phyloP scores from a whole-genome alignment of 1,140 invertebrate genomes.

The Gonatopus flavifemur region DNA sequence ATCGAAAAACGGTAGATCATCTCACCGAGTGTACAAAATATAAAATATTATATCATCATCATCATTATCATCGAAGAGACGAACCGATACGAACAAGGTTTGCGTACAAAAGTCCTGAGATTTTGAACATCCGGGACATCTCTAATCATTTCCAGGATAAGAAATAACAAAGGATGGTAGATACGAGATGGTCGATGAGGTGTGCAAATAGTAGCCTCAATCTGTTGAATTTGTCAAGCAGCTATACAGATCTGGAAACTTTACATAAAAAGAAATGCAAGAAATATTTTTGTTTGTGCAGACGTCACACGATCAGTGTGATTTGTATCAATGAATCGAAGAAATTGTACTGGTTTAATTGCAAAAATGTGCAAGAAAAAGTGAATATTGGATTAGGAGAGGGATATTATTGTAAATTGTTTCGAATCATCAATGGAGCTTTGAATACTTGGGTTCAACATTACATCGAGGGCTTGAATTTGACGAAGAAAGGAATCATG shows the following conservation, averaged over 20 bases:
- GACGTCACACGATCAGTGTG: slow-evolving; percentile 52
- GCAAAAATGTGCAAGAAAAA: slow-evolving; percentile 51
- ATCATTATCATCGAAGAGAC: too few relatives aligned
- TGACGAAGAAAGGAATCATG: slow-evolving; percentile 45
- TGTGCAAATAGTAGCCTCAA: slow-evolving; percentile 44
- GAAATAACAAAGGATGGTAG: slow-evolving; percentile 51
- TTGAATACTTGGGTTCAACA: slow-evolving; percentile 47
- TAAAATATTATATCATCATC: too few relatives aligned
- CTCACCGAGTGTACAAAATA: too few relatives aligned
- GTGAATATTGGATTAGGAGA: slow-evolving; percentile 46
- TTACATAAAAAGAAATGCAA: slow-evolving; percentile 49
- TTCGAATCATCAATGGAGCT: slow-evolving; percentile 46
- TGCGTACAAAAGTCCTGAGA: too few relatives aligned
- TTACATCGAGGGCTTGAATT: slow-evolving; percentile 48
- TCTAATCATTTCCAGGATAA: too few relatives aligned
- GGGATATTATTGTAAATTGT: slow-evolving; percentile 51
- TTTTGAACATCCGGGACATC: too few relatives aligned
- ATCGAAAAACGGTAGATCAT: too few relatives aligned
- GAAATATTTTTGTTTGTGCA: slow-evolving; percentile 52
- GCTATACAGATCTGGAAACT: slow-evolving; percentile 44
- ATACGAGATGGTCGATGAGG: slow-evolving; percentile 46
- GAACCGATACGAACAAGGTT: too few relatives aligned
- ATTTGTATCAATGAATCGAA: slow-evolving; percentile 51
- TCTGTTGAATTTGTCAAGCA: slow-evolving; percentile 45
- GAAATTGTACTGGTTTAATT: slow-evolving; percentile 55